Base-by-base conservation (phyloP, 1,140 invertebrate species). In the Atta colombica region DNA sequence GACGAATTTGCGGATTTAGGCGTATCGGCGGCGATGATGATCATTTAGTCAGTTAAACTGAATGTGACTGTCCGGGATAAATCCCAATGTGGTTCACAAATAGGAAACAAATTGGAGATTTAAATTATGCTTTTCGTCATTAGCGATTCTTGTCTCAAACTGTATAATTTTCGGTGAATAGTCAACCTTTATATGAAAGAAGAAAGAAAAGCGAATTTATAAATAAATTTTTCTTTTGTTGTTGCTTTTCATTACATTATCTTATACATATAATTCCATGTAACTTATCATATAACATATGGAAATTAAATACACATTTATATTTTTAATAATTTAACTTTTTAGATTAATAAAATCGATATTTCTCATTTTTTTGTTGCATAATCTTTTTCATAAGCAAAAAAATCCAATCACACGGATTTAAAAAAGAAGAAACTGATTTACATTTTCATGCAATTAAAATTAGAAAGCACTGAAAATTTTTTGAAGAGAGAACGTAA, bases 1-100 rank as follows among this genome's bases (percentile, higher is more conserved):
- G 55, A 84, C 55, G 55, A 18, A 82, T 74, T 31, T 16, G 35
- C 31, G 18, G 18, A 82, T 82, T 60, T 31, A 74, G 35, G 45
- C 58, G 55, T 39, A 72, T 72, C 68, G 35, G 1, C 28, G 18
- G 3, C 25, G 39, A 78, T 45, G 10, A 74, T 6, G 39, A 25
- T 75, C 10, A 49, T 53, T 25, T 16, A 35, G 25, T 31, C 16
- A 7, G 5, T 25, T 39, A 35, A 74, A 60, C 7, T 16, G 14
- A 49, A 74, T n/a, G 21, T 28, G 21, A 49, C 45, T n/a, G 18
- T 3, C 3, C 3, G 25, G 28, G 49, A 28, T 60, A 61, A 82
- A 31, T 60, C 16, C 14, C 10, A 31, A 63, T 35, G 18, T n/a
- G 25, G 5, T 28, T 58, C 18, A 28, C 10, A 21, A 12, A 31